Conservation (phyloP, 1,140 invertebrate genomes). For the Myzus persicae region DNA sequence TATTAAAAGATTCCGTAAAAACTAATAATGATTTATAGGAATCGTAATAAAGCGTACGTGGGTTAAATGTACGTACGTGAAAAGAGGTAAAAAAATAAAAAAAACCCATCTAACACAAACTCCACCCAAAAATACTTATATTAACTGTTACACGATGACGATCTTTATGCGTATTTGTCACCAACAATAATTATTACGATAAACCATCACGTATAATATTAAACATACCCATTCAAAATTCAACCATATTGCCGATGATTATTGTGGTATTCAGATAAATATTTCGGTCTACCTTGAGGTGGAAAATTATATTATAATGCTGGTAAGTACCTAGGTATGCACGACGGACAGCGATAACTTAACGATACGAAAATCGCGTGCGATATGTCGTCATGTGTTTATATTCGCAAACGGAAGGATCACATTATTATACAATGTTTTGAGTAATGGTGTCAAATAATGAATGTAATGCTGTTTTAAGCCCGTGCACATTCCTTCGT, state of each 20-base stretch:
- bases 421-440: not conserved
- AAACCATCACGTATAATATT: not conserved
- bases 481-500: not conserved
- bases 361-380: too few species aligned
- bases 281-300: not conserved
- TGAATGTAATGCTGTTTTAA: too few species aligned
- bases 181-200: not conserved
- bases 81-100: not conserved
- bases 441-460: not conserved
- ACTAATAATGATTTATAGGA: constrained; percentile 13
- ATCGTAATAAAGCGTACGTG: not conserved
- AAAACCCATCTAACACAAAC: not conserved
- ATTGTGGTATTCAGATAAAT: not conserved
- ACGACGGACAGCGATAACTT: not conserved
- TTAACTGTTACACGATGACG: not conserved
- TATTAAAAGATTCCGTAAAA: constrained; percentile 12
- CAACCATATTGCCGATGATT: not conserved
- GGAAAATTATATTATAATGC: not conserved
- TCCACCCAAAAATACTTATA: not conserved
- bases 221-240: not conserved
- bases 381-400: not conserved
- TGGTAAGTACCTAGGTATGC: not conserved
- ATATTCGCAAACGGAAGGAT: not conserved
- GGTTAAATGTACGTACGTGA: not conserved
- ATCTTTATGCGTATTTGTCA: not conserved